phyloP scores from a whole-genome alignment of 2,797 vertebrate species.

The Rachycentron canadum region DNA sequence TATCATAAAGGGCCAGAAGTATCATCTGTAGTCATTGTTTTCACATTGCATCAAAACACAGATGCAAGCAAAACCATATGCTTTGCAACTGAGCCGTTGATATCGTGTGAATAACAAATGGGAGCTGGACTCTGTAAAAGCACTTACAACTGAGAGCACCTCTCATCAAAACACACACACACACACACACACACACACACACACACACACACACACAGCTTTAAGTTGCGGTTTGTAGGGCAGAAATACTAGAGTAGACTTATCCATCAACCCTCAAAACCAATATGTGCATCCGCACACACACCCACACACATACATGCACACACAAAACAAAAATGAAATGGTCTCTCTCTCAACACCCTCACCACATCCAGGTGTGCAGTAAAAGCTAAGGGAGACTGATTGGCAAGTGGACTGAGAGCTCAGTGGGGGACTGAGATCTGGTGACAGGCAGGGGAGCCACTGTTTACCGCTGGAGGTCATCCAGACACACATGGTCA shows the following conservation, averaged over 20 bases:
- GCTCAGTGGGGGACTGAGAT: conserved; percentile 69
- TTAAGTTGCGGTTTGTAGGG: conserved; percentile 53
- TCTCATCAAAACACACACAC: conserved; percentile 38
- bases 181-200: conserved; percentile 40
- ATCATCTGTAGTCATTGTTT: conserved; percentile 12
- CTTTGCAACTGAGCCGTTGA: conserved; percentile 18
- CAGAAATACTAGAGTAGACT: conserved; percentile 51
- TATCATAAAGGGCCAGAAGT: not conserved
- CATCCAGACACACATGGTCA: conserved; percentile 74
- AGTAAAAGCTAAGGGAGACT: conserved; percentile 45
- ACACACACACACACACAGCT: conserved; percentile 35
- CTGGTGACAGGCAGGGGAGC: conserved; percentile 78
- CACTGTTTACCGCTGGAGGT: conserved; percentile 78
- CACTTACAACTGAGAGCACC: conserved; percentile 51
- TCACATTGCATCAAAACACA: conserved; percentile 18
- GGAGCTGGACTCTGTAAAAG: conserved; percentile 56
- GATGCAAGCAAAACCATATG: conserved; percentile 38
- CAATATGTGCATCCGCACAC: conserved; percentile 10
- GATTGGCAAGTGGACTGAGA: conserved; percentile 60
- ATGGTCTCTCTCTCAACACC: conserved; percentile 26
- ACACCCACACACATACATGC: conserved; percentile 19
- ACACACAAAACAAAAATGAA: conserved; percentile 19
- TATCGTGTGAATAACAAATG: conserved; percentile 49
- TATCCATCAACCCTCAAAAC: conserved; percentile 50
- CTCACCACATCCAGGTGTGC: conserved; percentile 66